Evolutionary conservation across 2,888 invertebrate genomes (phyloP).

Genomic region (Acrobasis suavella): DNA sequence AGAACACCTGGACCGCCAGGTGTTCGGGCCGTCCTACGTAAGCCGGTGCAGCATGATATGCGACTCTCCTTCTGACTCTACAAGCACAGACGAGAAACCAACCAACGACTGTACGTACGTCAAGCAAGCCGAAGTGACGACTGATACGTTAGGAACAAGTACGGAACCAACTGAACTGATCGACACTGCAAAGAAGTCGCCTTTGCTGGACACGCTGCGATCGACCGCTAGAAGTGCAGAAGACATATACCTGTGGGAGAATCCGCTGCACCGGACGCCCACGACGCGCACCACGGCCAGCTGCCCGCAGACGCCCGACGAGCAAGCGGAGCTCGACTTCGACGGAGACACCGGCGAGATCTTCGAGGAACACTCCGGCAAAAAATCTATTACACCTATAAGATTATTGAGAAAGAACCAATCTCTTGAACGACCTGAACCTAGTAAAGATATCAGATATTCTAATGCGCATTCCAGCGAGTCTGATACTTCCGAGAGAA

Average conservation of each 20-base stretch:
- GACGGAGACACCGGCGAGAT: conserved; percentile 81
- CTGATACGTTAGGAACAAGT: conserved; percentile 46
- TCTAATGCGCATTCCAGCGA: conserved; percentile 64
- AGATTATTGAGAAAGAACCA: conserved; percentile 79
- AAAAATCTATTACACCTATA: conserved; percentile 87
- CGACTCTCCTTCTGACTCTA: conserved; percentile 72
- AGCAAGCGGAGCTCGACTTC: conserved; percentile 87
- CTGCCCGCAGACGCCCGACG: conserved; percentile 86
- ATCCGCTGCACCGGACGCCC: conserved; percentile 85
- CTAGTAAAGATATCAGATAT: conserved; percentile 46
- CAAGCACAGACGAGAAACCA: conserved; percentile 68
- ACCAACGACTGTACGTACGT: conserved; percentile 50
- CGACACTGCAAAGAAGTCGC: conserved; percentile 61
- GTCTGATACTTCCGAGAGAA: conserved; percentile 70
- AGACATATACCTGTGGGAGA: conserved; percentile 91
- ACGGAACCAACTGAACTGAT: conserved; percentile 47
- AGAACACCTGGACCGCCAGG: conserved; percentile 92
- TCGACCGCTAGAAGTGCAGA: conserved; percentile 80
- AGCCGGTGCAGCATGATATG: conserved; percentile 65
- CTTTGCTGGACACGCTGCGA: conserved; percentile 62
- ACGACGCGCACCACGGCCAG: conserved; percentile 69
- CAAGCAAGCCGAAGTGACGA: conserved; percentile 48
- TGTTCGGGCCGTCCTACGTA: conserved; percentile 84
- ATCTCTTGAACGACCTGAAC: conserved; percentile 61
- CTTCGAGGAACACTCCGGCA: conserved; percentile 85